phyloP scores from a whole-genome alignment of 2,797 vertebrate genomes.

The Hydrolagus colliei region DNA sequence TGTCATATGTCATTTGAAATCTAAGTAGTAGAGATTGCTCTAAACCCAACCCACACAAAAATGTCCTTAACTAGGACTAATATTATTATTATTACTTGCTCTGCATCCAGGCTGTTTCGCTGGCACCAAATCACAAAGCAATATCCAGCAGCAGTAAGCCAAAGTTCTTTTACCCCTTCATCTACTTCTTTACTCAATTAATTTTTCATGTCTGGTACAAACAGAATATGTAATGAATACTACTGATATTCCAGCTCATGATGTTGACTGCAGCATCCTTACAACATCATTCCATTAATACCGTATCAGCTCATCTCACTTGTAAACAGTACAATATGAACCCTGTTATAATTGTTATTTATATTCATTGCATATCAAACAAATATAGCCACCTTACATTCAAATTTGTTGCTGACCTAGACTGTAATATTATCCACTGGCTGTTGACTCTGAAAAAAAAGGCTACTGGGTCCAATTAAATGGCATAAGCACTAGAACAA shows the following conservation, averaged over 20 bases:
- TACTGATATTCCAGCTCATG: neutral
- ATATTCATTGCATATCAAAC: neutral
- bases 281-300: neutral
- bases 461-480: slow-evolving; percentile 1
- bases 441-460: neutral
- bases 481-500: neutral
- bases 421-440: neutral
- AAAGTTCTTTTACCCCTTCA: neutral
- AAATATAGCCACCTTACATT: neutral
- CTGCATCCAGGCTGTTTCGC: neutral
- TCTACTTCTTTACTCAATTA: neutral
- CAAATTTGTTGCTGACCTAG: neutral
- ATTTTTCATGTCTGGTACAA: neutral
- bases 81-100: neutral
- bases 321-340: too few species aligned
- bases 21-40: neutral
- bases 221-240: slow-evolving; percentile 10
- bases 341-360: neutral
- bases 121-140: neutral
- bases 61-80: neutral
- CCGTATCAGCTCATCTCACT: too few species aligned
- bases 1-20: neutral
- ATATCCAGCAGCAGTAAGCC: neutral
- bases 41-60: neutral
- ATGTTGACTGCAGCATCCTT: neutral